Percentiles rank a stretch among this genome's conserved stretches.
phyloP scores from a whole-genome alignment of 2,113 vertebrate species.

The Aptenodytes forsteri region DNA sequence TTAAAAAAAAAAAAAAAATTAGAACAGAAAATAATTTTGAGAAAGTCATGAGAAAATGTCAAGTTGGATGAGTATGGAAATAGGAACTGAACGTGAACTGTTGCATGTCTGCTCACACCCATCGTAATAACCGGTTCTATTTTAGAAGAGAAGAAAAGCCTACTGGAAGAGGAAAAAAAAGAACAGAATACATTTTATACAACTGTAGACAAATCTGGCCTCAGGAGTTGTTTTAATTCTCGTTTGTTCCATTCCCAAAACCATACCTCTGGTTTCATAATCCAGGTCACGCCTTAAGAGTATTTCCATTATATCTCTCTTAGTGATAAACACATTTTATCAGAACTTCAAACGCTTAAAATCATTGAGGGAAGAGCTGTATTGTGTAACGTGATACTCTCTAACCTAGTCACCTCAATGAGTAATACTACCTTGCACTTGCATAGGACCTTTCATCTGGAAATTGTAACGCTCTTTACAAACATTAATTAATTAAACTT shows the following conservation, averaged over 20 bases:
- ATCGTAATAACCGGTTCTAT: constrained; percentile 58
- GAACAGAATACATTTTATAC: constrained; percentile 53
- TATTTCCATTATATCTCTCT: constrained; percentile 68
- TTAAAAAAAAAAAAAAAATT: background rate
- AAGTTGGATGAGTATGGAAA: constrained; percentile 53
- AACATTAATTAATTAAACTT: constrained; percentile 74
- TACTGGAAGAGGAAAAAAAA: constrained; percentile 58
- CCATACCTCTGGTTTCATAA: constrained; percentile 69
- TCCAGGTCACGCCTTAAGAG: constrained; percentile 67
- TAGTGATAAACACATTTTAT: constrained; percentile 71
- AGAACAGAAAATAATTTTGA: background rate
- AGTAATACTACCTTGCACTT: constrained; percentile 67
- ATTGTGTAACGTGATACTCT: constrained; percentile 75
- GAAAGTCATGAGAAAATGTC: constrained; percentile 60
- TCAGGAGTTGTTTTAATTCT: constrained; percentile 71
- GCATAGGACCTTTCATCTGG: constrained; percentile 71
- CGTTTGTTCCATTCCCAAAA: constrained; percentile 71
- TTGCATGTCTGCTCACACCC: constrained; percentile 54
- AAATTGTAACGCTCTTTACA: constrained; percentile 67
- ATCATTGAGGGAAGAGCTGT: constrained; percentile 69
- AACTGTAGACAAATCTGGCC: constrained; percentile 65
- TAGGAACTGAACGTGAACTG: constrained; percentile 63
- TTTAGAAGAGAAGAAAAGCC: constrained; percentile 62
- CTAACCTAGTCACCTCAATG: constrained; percentile 66
- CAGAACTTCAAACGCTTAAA: constrained; percentile 69